Conservation (phyloP, 2,113 vertebrate species). For the Albula goreensis region DNA sequence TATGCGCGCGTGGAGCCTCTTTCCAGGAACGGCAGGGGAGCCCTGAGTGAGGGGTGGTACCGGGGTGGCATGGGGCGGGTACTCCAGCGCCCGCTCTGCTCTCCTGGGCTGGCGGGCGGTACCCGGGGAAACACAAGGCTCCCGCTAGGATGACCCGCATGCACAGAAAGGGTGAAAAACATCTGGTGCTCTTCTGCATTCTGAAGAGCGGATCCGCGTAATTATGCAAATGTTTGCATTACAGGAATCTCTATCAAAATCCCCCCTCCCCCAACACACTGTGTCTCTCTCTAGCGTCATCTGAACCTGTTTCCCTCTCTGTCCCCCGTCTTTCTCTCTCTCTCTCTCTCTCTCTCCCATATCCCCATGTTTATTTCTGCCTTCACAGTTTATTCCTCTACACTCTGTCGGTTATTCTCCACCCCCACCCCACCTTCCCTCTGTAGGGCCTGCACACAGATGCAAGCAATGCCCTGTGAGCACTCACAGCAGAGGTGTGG, state of each 20-base stretch:
- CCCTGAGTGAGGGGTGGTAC: not conserved
- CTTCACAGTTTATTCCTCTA: not conserved
- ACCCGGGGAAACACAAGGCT: not conserved
- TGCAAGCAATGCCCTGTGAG: constrained; percentile 37
- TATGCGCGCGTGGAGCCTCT: not conserved
- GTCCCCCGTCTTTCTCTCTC: not conserved
- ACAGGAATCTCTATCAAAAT: not conserved
- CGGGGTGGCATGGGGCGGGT: not conserved
- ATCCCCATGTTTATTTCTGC: not conserved
- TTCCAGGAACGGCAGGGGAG: not conserved
- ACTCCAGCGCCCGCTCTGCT: not conserved
- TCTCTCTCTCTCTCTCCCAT: not conserved
- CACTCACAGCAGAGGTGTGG: constrained; percentile 44
- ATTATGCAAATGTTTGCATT: not conserved
- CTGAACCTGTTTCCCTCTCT: not conserved
- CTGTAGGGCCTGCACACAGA: not conserved
- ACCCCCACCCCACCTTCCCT: not conserved
- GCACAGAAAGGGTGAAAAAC: not conserved
- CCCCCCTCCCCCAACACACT: not conserved
- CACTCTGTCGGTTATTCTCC: not conserved
- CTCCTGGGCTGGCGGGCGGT: not conserved
- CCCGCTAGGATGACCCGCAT: not conserved
- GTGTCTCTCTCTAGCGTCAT: not conserved
- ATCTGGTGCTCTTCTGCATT: not conserved
- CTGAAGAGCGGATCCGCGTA: not conserved